Conservation (phyloP, 2,888 invertebrate genomes). For the Sceliomorpha sp. region DNA sequence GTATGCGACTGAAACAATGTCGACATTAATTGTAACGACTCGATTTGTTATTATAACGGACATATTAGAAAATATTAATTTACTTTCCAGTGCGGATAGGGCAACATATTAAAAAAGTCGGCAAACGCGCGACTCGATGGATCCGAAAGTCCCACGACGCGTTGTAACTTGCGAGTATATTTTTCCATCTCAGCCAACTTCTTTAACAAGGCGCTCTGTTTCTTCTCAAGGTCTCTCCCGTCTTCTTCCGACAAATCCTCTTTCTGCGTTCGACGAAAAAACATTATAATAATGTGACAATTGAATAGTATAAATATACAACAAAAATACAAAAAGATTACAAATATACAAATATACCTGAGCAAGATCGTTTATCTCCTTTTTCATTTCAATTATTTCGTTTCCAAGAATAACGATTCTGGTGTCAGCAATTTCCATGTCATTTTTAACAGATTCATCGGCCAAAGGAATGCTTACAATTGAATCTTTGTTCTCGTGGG, state of each 20-base stretch:
- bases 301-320: too few relatives aligned
- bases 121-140: slow-evolving; percentile 70
- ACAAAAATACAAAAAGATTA: too few relatives aligned
- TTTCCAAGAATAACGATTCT: slow-evolving; percentile 71
- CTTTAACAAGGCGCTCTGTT: slow-evolving; percentile 83
- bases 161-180: slow-evolving; percentile 83
- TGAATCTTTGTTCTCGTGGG: too few relatives aligned
- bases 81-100: slow-evolving; percentile 59
- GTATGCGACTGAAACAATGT: not conserved
- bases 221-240: slow-evolving; percentile 82
- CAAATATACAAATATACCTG: too few relatives aligned
- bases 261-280: too few relatives aligned
- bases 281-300: too few relatives aligned
- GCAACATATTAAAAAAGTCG: slow-evolving; percentile 66
- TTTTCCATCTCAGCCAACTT: slow-evolving; percentile 84
- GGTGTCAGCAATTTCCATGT: slow-evolving; percentile 81
- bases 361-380: slow-evolving; percentile 73
- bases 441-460: slow-evolving; percentile 71
- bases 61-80: not conserved
- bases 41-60: too few relatives aligned
- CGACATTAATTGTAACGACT: too few relatives aligned
- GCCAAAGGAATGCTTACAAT: slow-evolving; percentile 44
- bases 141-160: slow-evolving; percentile 81
- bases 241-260: slow-evolving; percentile 83
- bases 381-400: slow-evolving; percentile 78